phyloP scores from a whole-genome alignment of 2,113 vertebrate genomes.

The Myiopsitta monachus region DNA sequence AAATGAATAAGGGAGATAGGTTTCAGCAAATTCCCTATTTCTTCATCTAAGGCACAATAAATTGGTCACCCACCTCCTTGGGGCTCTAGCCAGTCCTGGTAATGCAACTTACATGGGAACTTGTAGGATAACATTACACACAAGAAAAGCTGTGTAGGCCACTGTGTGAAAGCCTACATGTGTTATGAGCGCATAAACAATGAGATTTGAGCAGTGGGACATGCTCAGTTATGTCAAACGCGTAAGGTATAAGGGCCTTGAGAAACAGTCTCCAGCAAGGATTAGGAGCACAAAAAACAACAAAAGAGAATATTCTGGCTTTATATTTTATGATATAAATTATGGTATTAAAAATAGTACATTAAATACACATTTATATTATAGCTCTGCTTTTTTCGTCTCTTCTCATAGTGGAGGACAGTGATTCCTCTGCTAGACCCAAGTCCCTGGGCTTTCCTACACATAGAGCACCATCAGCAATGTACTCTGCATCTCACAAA shows the following conservation, averaged over 20 bases:
- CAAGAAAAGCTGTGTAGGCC: not conserved
- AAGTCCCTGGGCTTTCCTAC: not conserved
- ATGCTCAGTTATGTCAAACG: not conserved
- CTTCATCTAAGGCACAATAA: not conserved
- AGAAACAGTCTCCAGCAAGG: not conserved
- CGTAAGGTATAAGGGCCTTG: not conserved
- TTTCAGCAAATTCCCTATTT: not conserved
- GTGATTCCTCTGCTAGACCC: not conserved
- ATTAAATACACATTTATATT: no score
- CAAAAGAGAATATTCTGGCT: not conserved
- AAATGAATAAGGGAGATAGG: not conserved
- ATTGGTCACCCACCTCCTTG: accelerated
- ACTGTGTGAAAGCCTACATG: not conserved
- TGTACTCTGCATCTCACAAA: accelerated
- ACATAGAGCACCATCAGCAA: not conserved
- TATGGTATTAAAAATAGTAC: no score
- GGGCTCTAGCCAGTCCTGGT: not conserved
- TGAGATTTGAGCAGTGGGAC: not conserved
- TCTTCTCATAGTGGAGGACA: not conserved
- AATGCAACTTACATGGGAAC: not conserved
- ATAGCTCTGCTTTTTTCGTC: not conserved
- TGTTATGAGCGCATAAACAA: not conserved
- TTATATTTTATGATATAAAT: no score
- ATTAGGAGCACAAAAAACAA: not conserved
- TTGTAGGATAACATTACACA: accelerated